Conservation (phyloP, 2,113 vertebrate species). For the Tragelaphus strepsiceros region DNA sequence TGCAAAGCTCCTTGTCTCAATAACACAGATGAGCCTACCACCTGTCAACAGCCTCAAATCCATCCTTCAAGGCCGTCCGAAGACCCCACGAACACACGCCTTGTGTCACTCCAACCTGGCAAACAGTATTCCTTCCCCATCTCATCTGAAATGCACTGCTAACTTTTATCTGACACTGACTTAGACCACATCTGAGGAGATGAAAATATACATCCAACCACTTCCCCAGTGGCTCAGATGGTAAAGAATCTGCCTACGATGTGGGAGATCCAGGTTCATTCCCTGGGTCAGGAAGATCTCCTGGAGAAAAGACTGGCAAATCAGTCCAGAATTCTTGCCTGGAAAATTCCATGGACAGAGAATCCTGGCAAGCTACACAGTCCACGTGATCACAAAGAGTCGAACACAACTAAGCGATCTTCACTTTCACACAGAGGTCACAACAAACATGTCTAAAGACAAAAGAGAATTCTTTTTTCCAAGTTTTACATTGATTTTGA, state of each 20-base stretch:
- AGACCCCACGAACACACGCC: background rate
- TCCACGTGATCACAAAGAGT: fast-evolving
- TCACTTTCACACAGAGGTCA: background rate
- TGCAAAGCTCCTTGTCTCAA: background rate
- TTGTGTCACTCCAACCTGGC: background rate
- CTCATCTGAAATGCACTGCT: background rate
- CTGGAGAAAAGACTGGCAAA: background rate
- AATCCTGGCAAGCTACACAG: background rate
- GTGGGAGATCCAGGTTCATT: background rate
- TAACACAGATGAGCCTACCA: background rate
- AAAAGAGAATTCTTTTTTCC: background rate
- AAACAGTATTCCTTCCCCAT: background rate
- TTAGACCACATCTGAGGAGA: background rate
- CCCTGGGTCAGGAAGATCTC: background rate
- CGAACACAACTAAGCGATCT: fast-evolving
- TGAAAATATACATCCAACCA: background rate
- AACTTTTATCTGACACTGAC: background rate
- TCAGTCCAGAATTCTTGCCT: background rate
- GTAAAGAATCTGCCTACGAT: background rate
- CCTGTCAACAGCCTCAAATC: background rate
- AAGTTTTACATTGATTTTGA: background rate
- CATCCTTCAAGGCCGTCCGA: background rate
- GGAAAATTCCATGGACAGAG: background rate
- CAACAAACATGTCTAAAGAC: background rate
- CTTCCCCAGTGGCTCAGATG: background rate